Conservation (phyloP, 2,888 invertebrate species). For the Apamea crenata region DNA sequence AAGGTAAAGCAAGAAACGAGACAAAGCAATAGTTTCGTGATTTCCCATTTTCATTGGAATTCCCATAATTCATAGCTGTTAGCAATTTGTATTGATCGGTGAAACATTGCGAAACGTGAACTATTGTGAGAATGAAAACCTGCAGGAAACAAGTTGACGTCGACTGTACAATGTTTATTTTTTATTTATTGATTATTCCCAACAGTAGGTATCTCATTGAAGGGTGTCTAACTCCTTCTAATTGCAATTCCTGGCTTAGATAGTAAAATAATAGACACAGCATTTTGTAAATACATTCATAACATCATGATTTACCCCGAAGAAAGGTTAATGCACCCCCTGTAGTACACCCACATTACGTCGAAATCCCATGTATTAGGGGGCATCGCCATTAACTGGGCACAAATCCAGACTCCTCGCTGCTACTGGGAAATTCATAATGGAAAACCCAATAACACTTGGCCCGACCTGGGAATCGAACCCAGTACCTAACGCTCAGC, state of each 20-base stretch:
- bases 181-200: too few relatives aligned
- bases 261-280: neutral
- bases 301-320: too few relatives aligned
- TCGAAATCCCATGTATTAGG: too few relatives aligned
- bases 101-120: constrained; percentile 22
- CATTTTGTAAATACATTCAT: neutral
- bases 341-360: too few relatives aligned
- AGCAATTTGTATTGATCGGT: constrained; percentile 25
- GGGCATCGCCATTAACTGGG: too few relatives aligned
- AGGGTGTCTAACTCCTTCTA: neutral
- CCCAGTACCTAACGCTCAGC: too few relatives aligned
- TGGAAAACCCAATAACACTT: too few relatives aligned
- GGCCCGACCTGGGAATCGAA: too few relatives aligned
- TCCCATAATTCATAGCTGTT: constrained; percentile 38
- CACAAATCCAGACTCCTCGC: too few relatives aligned
- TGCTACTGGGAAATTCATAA: too few relatives aligned
- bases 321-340: too few relatives aligned
- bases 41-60: constrained; percentile 24
- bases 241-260: neutral
- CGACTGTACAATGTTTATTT: neutral
- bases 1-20: neutral
- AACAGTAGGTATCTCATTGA: constrained; percentile 20
- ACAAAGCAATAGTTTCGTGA: constrained; percentile 24
- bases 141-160: constrained; percentile 5
- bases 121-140: constrained; percentile 28